Conservation (phyloP, 2,888 invertebrate species). For the Busseola fusca region DNA sequence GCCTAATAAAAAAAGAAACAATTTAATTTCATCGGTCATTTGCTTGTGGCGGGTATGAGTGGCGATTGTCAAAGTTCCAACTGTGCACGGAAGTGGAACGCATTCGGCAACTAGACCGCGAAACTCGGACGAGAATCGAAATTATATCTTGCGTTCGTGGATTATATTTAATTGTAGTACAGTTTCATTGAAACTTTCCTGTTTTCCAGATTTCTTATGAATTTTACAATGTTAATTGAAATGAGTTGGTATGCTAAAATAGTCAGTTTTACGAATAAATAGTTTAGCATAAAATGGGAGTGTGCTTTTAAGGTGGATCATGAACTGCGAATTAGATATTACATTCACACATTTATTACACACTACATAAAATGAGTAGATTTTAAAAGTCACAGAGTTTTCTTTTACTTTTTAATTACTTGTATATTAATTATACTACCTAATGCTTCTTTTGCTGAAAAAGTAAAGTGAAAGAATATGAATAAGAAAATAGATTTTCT, state of each 20-base stretch:
- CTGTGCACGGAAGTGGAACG: conserved; percentile 53
- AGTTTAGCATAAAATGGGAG: not conserved
- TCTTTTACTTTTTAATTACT: too few relatives aligned
- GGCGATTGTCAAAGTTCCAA: conserved; percentile 65
- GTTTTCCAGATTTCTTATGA: not conserved
- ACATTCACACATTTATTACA: too few relatives aligned
- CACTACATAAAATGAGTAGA: not conserved
- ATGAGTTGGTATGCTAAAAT: not conserved
- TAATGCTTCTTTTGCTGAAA: not conserved
- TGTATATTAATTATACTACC: not conserved
- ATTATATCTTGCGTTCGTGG: conserved; percentile 48
- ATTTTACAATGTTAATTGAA: conserved; percentile 9
- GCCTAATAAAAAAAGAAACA: conserved; percentile 23
- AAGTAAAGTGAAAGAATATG: too few relatives aligned
- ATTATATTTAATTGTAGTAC: conserved; percentile 49
- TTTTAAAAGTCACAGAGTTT: not conserved
- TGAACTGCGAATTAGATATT: not conserved
- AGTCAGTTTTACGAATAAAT: not conserved
- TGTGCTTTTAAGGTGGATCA: not conserved
- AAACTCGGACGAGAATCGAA: conserved; percentile 51
- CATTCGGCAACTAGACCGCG: conserved; percentile 64
- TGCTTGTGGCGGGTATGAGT: conserved; percentile 53
- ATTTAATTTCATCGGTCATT: conserved; percentile 64
- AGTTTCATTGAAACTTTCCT: conserved; percentile 16
- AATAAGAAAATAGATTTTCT: not conserved